Evolutionary conservation across 2,888 invertebrate genomes (phyloP), one percentile per base, ranked within the genome.

Genomic region (Cataglyphis albicans): DNA sequence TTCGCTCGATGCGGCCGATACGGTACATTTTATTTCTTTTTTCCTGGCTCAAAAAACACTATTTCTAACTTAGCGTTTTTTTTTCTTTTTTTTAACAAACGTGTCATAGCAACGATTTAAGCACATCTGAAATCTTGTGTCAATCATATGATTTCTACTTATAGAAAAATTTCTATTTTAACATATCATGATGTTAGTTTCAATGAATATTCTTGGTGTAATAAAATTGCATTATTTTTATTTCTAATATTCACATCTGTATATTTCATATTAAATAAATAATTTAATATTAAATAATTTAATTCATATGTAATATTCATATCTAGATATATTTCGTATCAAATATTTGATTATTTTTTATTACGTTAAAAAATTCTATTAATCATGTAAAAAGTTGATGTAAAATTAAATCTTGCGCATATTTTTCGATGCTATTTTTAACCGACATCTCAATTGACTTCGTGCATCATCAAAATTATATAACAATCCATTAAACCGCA

Each of bases 401-500:
- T 7, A 18, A 25, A 7, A 12, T 44, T 64, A n/a, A 48, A 48
- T 15, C 21, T 35, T 5, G 1, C 10, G 7, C 7, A 35, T 15
- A 35, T 25, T 48, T 29, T 48, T 21, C 10, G 5, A 44, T 15
- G 32, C 10, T 63, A 32, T 41, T 9, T 72, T 52, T 38, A 73
- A 55, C 10, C 48, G 18, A 52, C 25, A 35, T 65, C 65, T 65
- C 65, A 65, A 65, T 65, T 48, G 48, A 5, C 21, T 25, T 64
- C n/a, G n/a, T 41, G 68, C 57, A 68, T 68, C 76, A 55, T 57
- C 38, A 55, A 57, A 15, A 55, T 15, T 15, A 9, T 48, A 18
- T 12, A 48, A 32, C 35, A 38, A 76, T 76, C 38, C 9, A 38
- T 57, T 67, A 55, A 68, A 76, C 76, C 55, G 38, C 67, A 76